Base-by-base conservation (phyloP, 2,797 vertebrate genomes). In the Mallotus villosus region DNA sequence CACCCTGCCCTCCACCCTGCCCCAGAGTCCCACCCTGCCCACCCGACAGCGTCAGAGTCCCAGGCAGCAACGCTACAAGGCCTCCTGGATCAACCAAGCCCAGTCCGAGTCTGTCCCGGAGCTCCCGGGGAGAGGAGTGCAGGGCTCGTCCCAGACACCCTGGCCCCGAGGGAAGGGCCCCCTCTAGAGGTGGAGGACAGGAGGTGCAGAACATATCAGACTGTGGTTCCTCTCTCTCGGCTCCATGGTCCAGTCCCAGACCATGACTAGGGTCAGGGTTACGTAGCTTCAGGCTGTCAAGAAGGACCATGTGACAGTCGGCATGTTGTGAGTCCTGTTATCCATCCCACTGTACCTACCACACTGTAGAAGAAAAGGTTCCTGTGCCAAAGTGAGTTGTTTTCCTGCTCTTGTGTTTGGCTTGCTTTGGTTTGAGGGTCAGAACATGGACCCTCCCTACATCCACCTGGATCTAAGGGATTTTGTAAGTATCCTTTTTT, bases 81-180 rank as follows among this genome's bases (percentile, higher is more conserved):
- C 86, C 0, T 90, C 91, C 24, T 93, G 93, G 93, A 64, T 90
- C 70, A 87, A 76, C 76, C 62, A 76, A 0, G 73, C 80, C 1
- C 82, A 71, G 63, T 57, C 73, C 0, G 85, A 82, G 24, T 65
- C 83, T 24, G 72, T 74, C 0, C 3, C 19, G 58, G 86, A 78
- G 67, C 70, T 17, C 62, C 84, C 87, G 25, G 84, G 75, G 63
- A 79, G 72, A 66, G 79, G 78, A 70, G 46, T 80, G 27, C 82
- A 77, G 78, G 78, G 82, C 78, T 58, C 70, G 24, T 49, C 73
- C 2, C 82, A 77, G 85, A 88, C 77, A 82, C 68, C 83, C 78
- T 89, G 85, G 72, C 78, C 85, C 32, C 89, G 81, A 82, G 94
- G 92, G 21, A 91, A 93, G 0, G 55, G 58, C 61, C 70, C 34